phyloP scores from a whole-genome alignment of 2,113 vertebrate species.

The Myocastor coypus region DNA sequence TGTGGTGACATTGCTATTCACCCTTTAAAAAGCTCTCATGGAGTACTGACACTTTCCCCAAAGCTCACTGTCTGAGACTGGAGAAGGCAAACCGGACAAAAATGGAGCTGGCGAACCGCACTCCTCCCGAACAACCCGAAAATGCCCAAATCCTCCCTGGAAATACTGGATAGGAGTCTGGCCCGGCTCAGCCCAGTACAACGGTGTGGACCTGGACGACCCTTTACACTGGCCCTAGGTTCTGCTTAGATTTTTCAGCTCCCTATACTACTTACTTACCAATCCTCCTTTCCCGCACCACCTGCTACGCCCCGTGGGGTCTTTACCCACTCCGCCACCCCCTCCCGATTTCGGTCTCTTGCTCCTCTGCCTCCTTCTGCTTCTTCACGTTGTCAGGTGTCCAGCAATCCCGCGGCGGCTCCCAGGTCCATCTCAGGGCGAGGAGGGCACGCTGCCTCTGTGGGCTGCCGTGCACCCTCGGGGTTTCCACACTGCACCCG shows the following conservation, averaged over 20 bases:
- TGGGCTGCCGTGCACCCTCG: background rate
- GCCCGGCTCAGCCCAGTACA: background rate
- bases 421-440: background rate
- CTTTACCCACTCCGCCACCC: too few relatives aligned
- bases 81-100: background rate
- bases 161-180: background rate
- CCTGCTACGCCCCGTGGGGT: background rate
- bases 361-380: background rate
- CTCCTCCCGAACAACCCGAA: background rate
- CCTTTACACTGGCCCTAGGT: background rate
- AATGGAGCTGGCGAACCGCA: background rate
- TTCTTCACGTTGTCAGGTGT: background rate
- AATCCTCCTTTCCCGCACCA: background rate
- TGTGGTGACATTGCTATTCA: background rate
- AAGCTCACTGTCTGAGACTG: slow-evolving; percentile 4
- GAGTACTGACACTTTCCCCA: background rate
- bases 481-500: background rate
- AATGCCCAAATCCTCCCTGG: background rate
- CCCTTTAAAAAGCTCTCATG: background rate
- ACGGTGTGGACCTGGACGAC: background rate
- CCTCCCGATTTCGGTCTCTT: background rate
- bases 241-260: background rate
- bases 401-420: background rate
- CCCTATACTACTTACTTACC: background rate
- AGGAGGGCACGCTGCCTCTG: background rate